A percentile compares a stretch with the other conserved stretches of the same genome.
phyloP scores from a whole-genome alignment of 2,797 vertebrate species.

The Acropternis orthonyx region DNA sequence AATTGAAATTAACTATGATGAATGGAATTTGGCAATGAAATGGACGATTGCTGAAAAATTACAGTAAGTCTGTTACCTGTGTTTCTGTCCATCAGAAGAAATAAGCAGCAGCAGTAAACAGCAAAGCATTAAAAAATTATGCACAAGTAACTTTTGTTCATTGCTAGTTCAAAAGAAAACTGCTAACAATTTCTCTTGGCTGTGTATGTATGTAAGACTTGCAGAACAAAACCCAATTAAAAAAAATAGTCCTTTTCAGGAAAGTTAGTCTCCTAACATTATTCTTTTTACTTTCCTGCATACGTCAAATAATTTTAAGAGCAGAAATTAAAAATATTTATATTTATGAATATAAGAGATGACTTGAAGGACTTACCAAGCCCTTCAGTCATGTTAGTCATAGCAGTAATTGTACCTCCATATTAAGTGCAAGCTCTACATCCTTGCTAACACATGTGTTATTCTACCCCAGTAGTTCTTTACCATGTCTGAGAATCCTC shows the following conservation, averaged over 20 bases:
- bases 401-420: not conserved
- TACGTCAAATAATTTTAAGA: not conserved
- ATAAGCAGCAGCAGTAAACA: constrained; percentile 63
- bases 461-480: not conserved
- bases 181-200: not conserved
- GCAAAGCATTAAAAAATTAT: constrained; percentile 63
- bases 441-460: not conserved
- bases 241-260: not conserved
- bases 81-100: constrained; percentile 62
- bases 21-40: constrained; percentile 2
- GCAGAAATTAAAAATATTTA: not conserved
- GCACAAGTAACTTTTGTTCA: not conserved
- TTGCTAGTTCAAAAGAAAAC: not conserved
- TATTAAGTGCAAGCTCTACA: not conserved
- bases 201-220: not conserved
- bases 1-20: not conserved
- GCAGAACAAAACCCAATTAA: not conserved
- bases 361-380: not conserved
- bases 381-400: fast-evolving
- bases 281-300: not conserved
- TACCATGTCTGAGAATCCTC: not conserved
- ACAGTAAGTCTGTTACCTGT: constrained; percentile 67
- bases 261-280: not conserved
- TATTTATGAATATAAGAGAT: not conserved
- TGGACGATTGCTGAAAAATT: not conserved